Evolutionary conservation across 2,113 vertebrate species (phyloP), one percentile per base, ranked within the genome.

Genomic region (Nannobrachium achirus): DNA sequence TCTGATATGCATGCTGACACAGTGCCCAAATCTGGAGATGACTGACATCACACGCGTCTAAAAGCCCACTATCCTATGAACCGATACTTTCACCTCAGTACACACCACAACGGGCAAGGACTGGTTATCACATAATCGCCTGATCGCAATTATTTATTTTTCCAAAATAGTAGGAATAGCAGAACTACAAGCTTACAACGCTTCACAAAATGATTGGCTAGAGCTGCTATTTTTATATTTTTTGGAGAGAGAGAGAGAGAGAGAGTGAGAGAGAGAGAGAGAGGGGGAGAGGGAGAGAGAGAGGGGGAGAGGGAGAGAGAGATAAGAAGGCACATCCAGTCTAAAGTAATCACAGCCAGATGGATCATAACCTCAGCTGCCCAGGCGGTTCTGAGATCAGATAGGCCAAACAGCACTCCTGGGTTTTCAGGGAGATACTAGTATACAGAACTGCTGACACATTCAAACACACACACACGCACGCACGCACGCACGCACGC

Each of bases 321-420:
- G 15, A 7, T 14, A 20, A 67, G 58, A 59, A 67, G 19, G 69
- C 56, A 62, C 61, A 75, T 72, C 63, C 60, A 56, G 18, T 49
- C 55, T 41, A n/a, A 55, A 56, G 74, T 87, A 84, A 88, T 75
- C 56, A 66, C 52, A 61, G 63, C 82, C 83, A 84, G 71, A 83
- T 88, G 86, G 59, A 67, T 25, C 14, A 44, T 42, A 75, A 75
- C 19, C 20, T 46, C 59, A 56, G 38, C 70, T 68, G 66, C 59
- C 39, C 68, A 65, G 63, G 53, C 61, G 76, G 55, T 52, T 53
- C 72, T 71, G 76, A 62, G 66, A 73, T 81, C 69, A 75, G 67
- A 72, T 48, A 20, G 56, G 66, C 10, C 62, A 64, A 81, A 72
- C 38, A 50, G 62, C 59, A 63, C 49, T 52, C 62, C 59, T 64